Conservation (phyloP, 2,888 invertebrate genomes). For the Silvanus unidentatus region DNA sequence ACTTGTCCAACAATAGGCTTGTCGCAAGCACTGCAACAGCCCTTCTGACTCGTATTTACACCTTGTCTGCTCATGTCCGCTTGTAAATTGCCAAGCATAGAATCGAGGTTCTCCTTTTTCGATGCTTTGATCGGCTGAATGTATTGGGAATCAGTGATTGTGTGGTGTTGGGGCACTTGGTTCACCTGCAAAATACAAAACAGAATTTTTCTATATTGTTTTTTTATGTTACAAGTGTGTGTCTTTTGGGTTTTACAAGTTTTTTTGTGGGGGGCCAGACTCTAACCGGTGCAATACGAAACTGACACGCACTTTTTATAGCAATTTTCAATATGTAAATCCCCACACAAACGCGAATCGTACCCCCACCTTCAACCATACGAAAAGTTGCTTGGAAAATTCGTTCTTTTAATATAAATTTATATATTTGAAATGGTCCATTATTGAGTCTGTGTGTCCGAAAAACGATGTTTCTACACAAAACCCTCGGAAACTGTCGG, state of each 20-base stretch:
- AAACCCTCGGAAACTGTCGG: too few species aligned
- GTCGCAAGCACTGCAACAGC: conserved; percentile 97
- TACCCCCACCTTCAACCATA: too few species aligned
- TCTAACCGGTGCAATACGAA: conserved; percentile 7
- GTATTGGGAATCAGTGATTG: conserved; percentile 63
- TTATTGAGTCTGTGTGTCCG: too few species aligned
- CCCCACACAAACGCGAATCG: too few species aligned
- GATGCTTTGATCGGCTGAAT: conserved; percentile 58
- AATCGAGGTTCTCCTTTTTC: conserved; percentile 52
- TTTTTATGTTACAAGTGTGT: too few species aligned
- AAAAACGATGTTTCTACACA: too few species aligned
- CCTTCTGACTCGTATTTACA: conserved; percentile 97
- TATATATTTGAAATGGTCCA: too few species aligned
- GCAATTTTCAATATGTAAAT: too few species aligned
- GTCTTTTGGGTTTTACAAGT: too few species aligned
- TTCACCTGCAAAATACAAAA: conserved; percentile 54
- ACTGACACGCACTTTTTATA: conserved; percentile 17
- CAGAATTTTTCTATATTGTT: too few species aligned
- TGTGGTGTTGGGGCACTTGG: conserved; percentile 59
- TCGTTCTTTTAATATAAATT: too few species aligned
- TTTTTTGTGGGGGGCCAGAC: background rate
- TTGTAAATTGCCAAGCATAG: conserved; percentile 89
- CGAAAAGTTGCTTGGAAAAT: too few species aligned
- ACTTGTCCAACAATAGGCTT: conserved; percentile 99
- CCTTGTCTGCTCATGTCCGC: conserved; percentile 99